phyloP scores from a whole-genome alignment of 2,888 invertebrate genomes.

The Xestoiulus laeticollis region DNA sequence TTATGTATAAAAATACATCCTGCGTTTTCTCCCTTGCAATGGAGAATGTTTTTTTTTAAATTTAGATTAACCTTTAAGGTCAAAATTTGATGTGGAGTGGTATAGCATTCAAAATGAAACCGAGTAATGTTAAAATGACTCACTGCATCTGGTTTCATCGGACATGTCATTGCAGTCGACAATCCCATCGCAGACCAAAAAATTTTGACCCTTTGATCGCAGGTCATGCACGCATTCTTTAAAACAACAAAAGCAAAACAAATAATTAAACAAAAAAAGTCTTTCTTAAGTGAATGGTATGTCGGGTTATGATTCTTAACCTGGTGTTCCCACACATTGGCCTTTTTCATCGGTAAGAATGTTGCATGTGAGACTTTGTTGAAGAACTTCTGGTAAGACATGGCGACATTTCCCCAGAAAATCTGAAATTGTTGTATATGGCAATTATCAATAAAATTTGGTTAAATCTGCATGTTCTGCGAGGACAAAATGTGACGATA shows the following conservation, averaged over 20 bases:
- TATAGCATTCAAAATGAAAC: not conserved
- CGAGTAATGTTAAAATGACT: not conserved
- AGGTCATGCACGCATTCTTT: slow-evolving; percentile 79
- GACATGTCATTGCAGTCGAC: slow-evolving; percentile 85
- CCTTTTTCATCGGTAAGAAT: slow-evolving; percentile 29
- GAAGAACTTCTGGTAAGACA: slow-evolving; percentile 45
- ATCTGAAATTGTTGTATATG: not conserved
- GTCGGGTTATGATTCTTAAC: not conserved
- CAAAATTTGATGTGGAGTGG: not conserved
- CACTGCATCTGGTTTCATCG: slow-evolving; percentile 79
- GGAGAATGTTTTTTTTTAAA: not conserved
- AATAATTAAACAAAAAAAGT: not conserved
- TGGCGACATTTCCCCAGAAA: slow-evolving; percentile 49
- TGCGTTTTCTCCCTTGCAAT: not conserved
- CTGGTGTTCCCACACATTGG: slow-evolving; percentile 48
- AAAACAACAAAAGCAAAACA: not conserved
- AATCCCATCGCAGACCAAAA: slow-evolving; percentile 84
- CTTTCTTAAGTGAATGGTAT: not conserved
- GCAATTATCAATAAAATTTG: not conserved
- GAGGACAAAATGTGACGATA: not conserved
- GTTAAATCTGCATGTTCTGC: not conserved
- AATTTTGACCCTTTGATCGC: slow-evolving; percentile 77
- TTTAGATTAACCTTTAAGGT: not conserved
- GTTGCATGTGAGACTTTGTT: slow-evolving; percentile 43
- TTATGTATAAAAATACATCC: not conserved